These are phyloP conservation scores for Perca flavescens DNA, from an alignment of 2,113 vertebrate genomes.

Conservation along the genomic window DNA sequence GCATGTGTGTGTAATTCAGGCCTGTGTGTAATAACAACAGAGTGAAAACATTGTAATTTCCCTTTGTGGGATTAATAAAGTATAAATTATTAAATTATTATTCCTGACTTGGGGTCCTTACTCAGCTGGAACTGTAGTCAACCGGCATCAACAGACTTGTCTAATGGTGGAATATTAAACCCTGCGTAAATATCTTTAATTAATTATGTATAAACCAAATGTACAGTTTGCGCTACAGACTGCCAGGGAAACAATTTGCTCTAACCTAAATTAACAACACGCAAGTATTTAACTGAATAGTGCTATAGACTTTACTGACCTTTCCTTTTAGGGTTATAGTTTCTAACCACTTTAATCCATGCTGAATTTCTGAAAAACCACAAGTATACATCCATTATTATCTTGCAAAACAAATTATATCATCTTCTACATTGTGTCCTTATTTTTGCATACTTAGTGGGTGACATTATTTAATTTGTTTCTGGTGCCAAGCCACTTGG, in stretches of 20 bases:
- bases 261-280: not conserved
- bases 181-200: not conserved
- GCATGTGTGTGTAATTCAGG: no score
- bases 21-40: no score
- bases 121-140: not conserved
- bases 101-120: not conserved
- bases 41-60: no score
- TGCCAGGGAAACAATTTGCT: not conserved
- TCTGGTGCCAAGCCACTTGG: slow-evolving; percentile 30
- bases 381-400: not conserved
- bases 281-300: not conserved
- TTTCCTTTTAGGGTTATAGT: no score
- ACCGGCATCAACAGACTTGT: not conserved
- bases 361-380: not conserved
- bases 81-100: not conserved
- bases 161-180: not conserved
- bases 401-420: not conserved
- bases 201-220: not conserved
- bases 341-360: not conserved
- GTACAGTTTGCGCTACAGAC: not conserved
- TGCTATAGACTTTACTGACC: not conserved
- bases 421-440: not conserved
- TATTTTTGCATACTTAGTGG: not conserved
- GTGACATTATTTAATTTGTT: not conserved
- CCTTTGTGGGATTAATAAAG: no score